Base-by-base conservation (phyloP, 2,888 invertebrate genomes). In the Tetrapedia diversipes region DNA sequence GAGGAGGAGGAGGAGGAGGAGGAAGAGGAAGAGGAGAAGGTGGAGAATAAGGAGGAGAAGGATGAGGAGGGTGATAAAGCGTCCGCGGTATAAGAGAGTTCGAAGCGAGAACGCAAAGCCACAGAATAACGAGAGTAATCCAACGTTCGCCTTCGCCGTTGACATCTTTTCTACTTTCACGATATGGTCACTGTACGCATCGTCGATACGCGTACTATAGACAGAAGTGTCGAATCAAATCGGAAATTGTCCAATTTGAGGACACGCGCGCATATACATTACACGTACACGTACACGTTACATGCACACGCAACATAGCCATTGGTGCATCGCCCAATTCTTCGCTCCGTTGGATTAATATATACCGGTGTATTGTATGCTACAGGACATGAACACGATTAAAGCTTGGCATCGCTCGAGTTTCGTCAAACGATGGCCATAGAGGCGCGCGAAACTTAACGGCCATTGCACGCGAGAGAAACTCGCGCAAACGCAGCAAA, bases 131-230 rank as follows among this genome's bases (percentile, higher is more conserved):
- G 90, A 88, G 88, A 88, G 89, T 75, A 49, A 54, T 51, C 19
- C 37, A 22, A 74, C 64, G 69, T 65, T 84, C 39, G 80, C 73
- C 68, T n/a, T 74, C 72, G 49, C 60, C 63, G 51, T 70, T 53
- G 47, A 66, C 51, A 32, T 51, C 71, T 73, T 68, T 73, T 83
- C 87, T 84, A 86, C 90, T 90, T 90, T 90, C 90, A 90, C 81
- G 85, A 90, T 89, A 91, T 91, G 91, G 91, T 91, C 91, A 91
- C 91, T 91, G 91, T 91, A 89, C 88, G 89, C 90, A 90, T 90
- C 88, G 86, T 70, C 73, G 73, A 75, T 65, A 68, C 65, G n/a
- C n/a, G 54, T 68, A 47, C 41, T 60, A 56, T 32, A 59, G 63
- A 37, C 39, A 16, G 39, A 51, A 49, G 56, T 68, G 43, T 34